Evolutionary conservation across 53 echinoderm and acorn worm genomes (phyloP), one percentile per base, ranked within the genome.

Genomic region (Pentamera pediparva): DNA sequence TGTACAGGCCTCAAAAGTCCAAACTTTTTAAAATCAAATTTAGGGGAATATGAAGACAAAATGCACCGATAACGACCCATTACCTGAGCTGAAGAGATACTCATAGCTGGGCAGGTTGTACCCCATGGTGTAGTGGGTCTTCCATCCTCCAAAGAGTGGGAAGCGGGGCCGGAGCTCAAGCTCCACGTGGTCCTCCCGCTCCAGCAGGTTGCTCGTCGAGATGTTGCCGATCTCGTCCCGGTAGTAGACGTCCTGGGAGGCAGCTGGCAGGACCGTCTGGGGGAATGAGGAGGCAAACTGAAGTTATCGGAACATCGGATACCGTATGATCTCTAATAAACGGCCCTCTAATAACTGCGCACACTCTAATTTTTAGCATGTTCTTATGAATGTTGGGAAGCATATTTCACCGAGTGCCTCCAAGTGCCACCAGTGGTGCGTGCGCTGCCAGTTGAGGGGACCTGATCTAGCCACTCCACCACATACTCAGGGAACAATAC

Each of bases 191-290:
- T 95, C 96, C 30, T 95, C 96, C 65, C 86, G 87, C 63, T 95
- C 96, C 15, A 91, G 61, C 33, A 95, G 76, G 69, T 91, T 82
- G 51, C 96, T 95, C 70, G 90, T 95, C 56, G 96, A 95, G 77
- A 95, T 95, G 86, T 95, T 95, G 54, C 96, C 96, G 48, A 95
- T 95, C 75, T 95, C 96, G 75, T 95, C 96, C 27, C 96, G 90
- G 75, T 95, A 95, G 80, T 95, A 95, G 11, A 95, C 89, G 61
- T 95, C 96, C 15, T 79, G 82, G n/a, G 96, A 90, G 12, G 96
- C 88, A 34, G 96, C 96, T 56, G 96, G 96, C 65, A 95, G 65
- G 59, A 95, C 78, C 32, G 96, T 95, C 96, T 95, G 76, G 17
- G 39, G 20, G 27, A 38, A 35, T 9, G 28, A 28, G 28, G 17